Percentiles rank a stretch among this genome's conserved stretches.
phyloP scores from a whole-genome alignment of 2,888 invertebrate genomes.

The Stegophylla sp. region DNA sequence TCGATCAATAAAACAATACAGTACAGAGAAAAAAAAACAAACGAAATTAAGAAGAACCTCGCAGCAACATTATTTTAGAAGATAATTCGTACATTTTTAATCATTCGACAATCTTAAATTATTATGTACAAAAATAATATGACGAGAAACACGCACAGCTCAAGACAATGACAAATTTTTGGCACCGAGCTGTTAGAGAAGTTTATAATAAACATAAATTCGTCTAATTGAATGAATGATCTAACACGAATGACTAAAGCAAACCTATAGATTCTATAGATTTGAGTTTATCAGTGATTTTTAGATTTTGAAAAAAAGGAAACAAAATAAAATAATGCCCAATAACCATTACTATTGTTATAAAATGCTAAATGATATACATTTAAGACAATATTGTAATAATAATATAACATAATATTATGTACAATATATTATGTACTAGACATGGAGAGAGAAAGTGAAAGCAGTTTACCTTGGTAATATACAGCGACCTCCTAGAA shows the following conservation, averaged over 20 bases:
- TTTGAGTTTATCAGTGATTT: background rate
- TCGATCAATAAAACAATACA: slow-evolving; percentile 31
- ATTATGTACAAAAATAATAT: background rate
- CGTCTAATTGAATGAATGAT: background rate
- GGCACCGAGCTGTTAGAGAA: background rate
- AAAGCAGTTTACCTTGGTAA: slow-evolving; percentile 56
- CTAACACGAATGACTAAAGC: background rate
- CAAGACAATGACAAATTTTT: background rate
- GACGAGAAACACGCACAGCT: background rate
- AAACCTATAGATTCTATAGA: no score
- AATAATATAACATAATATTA: background rate
- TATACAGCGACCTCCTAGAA: slow-evolving; percentile 33
- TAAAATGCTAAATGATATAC: background rate
- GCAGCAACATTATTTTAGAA: background rate
- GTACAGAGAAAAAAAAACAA: background rate
- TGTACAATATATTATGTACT: background rate
- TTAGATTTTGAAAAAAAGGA: background rate
- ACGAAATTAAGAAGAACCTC: background rate
- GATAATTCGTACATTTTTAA: background rate
- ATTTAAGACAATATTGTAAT: background rate
- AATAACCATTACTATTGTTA: background rate
- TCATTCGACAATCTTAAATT: background rate
- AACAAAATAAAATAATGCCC: background rate
- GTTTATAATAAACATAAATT: background rate
- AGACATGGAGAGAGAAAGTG: slow-evolving; percentile 52